Conservation (phyloP, 1,140 invertebrate genomes). For the Orchesella cincta region DNA sequence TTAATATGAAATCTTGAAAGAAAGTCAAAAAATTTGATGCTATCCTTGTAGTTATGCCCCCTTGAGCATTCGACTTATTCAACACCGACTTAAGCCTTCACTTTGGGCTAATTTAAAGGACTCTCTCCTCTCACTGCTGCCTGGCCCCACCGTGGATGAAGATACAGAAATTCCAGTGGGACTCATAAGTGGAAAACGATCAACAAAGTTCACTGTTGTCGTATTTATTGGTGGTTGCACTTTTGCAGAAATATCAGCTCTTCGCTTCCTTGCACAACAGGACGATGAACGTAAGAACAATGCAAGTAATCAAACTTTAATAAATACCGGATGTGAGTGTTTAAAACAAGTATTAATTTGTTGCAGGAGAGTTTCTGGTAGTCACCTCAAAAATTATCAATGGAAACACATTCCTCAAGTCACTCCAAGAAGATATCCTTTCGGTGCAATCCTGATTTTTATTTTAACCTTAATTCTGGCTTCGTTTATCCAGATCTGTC, state of each 20-base stretch:
- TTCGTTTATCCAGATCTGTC: too few species aligned
- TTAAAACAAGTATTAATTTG: slow-evolving; percentile 37
- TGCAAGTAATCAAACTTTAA: slow-evolving; percentile 14
- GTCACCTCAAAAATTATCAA: slow-evolving; percentile 92
- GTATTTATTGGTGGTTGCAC: slow-evolving; percentile 96
- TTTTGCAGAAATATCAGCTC: slow-evolving; percentile 88
- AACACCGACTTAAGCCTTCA: slow-evolving; percentile 79
- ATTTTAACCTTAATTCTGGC: background rate
- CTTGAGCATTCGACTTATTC: slow-evolving; percentile 82
- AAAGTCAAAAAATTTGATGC: background rate
- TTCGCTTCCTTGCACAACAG: slow-evolving; percentile 86
- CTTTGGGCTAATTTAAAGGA: slow-evolving; percentile 75
- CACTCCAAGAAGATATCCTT: slow-evolving; percentile 65
- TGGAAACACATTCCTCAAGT: slow-evolving; percentile 79
- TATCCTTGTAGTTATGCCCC: slow-evolving; percentile 73
- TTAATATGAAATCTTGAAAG: background rate
- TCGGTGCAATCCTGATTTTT: background rate
- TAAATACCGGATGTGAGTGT: slow-evolving; percentile 20
- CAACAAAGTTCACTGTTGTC: slow-evolving; percentile 79
- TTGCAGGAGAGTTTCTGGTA: slow-evolving; percentile 87
- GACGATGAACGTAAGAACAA: slow-evolving; percentile 67
- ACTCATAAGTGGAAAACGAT: slow-evolving; percentile 68
- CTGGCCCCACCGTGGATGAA: slow-evolving; percentile 65
- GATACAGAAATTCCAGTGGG: slow-evolving; percentile 59
- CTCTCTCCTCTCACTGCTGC: slow-evolving; percentile 64